These are phyloP conservation scores for Hypolimnas misippus DNA, from an alignment of 2,888 invertebrate species.

Conservation along the genomic window DNA sequence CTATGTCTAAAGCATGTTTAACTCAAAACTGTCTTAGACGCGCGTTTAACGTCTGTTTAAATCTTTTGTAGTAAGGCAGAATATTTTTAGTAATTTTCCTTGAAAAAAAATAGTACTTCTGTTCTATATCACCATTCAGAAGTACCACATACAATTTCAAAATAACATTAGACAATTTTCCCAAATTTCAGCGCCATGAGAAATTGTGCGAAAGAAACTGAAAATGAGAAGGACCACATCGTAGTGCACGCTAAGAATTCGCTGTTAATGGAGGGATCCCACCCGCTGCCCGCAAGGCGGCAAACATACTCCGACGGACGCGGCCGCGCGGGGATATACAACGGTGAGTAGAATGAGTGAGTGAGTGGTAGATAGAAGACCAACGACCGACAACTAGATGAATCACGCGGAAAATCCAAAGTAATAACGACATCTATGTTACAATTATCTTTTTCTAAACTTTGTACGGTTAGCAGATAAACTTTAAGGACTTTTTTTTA, in stretches of 20 bases:
- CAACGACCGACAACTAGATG: slow-evolving; percentile 22
- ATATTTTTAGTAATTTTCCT: no score
- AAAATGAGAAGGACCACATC: slow-evolving; percentile 82
- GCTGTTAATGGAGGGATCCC: slow-evolving; percentile 72
- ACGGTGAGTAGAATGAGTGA: slow-evolving; percentile 64
- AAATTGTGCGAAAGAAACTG: slow-evolving; percentile 83
- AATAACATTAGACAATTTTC: no score
- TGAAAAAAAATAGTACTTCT: no score
- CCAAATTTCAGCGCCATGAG: slow-evolving; percentile 85
- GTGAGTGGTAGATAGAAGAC: not conserved
- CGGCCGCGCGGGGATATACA: slow-evolving; percentile 62
- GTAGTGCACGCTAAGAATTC: slow-evolving; percentile 85
- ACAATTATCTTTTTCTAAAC: no score
- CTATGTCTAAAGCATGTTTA: no score
- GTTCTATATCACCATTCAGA: no score
- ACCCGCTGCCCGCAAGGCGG: slow-evolving; percentile 87
- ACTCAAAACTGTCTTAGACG: no score
- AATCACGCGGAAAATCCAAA: slow-evolving; percentile 31
- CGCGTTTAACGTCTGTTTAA: no score
- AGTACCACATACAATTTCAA: no score
- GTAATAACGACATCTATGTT: no score
- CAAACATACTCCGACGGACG: slow-evolving; percentile 82
- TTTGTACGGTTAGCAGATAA: not conserved
- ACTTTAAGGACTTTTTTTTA: not conserved
- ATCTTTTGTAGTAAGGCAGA: no score